phyloP scores from a whole-genome alignment of 2,797 vertebrate genomes.

The Caiman crocodilus region DNA sequence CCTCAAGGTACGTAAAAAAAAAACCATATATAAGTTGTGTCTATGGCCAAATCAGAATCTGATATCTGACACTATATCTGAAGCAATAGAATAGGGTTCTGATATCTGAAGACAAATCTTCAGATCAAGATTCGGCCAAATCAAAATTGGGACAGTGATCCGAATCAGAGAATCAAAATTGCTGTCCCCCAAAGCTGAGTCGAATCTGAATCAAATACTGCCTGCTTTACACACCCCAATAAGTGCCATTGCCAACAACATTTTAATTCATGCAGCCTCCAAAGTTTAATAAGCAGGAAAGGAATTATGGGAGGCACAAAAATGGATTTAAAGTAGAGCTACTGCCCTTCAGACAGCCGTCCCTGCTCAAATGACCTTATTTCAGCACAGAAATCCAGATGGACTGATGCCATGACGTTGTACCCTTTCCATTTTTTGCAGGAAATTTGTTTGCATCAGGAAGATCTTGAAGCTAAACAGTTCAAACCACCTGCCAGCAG shows the following conservation, averaged over 20 bases:
- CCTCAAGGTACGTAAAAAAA: too few relatives aligned
- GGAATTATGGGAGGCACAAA: constrained; percentile 1
- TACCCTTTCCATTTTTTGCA: neutral
- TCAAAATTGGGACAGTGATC: too few relatives aligned
- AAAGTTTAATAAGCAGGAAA: constrained; percentile 13
- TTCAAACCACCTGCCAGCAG: fast-evolving
- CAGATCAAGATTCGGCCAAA: too few relatives aligned
- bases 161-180: too few relatives aligned
- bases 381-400: neutral
- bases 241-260: fast-evolving
- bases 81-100: too few relatives aligned
- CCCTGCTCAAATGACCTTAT: constrained; percentile 24
- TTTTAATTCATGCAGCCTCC: constrained; percentile 24
- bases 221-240: too few relatives aligned
- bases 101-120: too few relatives aligned
- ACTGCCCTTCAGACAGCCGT: constrained; percentile 42
- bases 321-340: neutral
- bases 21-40: too few relatives aligned
- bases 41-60: too few relatives aligned
- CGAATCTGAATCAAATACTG: too few relatives aligned
- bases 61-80: too few relatives aligned
- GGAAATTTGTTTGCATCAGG: neutral
- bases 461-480: neutral
- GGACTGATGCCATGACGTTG: neutral
- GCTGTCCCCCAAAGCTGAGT: too few relatives aligned